Base-by-base conservation (phyloP, 2,888 invertebrate genomes). In the Agonum fuliginosum region DNA sequence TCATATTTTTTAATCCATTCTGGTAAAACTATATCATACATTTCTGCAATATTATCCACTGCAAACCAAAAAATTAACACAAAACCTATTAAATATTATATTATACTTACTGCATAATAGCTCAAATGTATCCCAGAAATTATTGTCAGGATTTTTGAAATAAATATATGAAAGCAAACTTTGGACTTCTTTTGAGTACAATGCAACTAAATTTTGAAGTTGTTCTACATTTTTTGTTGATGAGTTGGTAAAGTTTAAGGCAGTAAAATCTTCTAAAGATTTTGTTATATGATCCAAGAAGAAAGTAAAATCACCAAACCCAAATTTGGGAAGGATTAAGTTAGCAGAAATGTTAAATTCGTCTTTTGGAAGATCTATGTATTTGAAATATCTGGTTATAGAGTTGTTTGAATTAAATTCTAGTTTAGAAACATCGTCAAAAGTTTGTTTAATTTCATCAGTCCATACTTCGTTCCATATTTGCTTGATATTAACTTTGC, bases 391-490 rank as follows among this genome's bases (percentile, higher is more conserved):
- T 75, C 75, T 67, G 1, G 75, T 67, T 34, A 75, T 22, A 19
- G 75, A 30, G 30, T 75, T 75, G 6, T 51, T 51, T 8, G 48
- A 48, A 17, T 43, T 67, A 34, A 75, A 75, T 34, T 75, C 37
- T 34, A 75, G 75, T 19, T 74, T 78, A 19, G 79, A 70, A 10
- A 78, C 48, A 37, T 80, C 78, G 4, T 70, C 20, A 30, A 78
- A 78, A 2, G 20, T 30, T 69, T 71, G 70, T 75, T 75, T 58
- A 22, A 81, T 78, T 72, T 77, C 77, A 10, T 79, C 51, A 6
- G 79, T 22, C 81, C 81, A 80, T 8, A 79, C 30, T 14, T 79
- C 34, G 6, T 78, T 79, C 72, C 79, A 79, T 10, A 80, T 69
- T n/a, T 65, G 19, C 43, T 20, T 65, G 12, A 74, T 19, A 30